phyloP scores from a whole-genome alignment of 1,140 invertebrate genomes.

The Phymastichus coffea region DNA sequence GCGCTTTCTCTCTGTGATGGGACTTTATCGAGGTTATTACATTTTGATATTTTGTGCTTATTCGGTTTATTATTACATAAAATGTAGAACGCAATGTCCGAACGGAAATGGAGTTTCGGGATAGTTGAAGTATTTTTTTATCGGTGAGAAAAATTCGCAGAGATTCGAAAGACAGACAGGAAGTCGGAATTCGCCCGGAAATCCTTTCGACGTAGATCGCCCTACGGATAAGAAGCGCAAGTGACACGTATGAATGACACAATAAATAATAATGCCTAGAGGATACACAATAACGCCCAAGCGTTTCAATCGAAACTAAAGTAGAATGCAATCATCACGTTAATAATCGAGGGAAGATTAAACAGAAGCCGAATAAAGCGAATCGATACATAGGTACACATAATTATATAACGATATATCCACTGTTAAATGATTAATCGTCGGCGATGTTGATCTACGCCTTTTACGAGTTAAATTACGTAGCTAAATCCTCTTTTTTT shows the following conservation, averaged over 20 bases:
- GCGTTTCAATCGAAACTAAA: not conserved
- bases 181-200: slow-evolving; percentile 11
- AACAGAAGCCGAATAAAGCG: slow-evolving; percentile 6
- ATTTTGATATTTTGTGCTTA: not conserved
- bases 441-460: slow-evolving; percentile 37
- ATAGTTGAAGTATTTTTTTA: too few relatives aligned
- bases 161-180: too few relatives aligned
- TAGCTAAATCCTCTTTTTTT: not conserved
- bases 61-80: not conserved
- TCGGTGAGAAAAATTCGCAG: too few relatives aligned
- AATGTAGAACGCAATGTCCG: too few relatives aligned
- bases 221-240: slow-evolving; percentile 34
- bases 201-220: slow-evolving; percentile 32
- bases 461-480: slow-evolving; percentile 25
- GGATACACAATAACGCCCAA: not conserved
- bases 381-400: slow-evolving; percentile 16
- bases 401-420: slow-evolving; percentile 13
- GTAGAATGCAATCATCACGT: not conserved
- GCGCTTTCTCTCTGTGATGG: not conserved
- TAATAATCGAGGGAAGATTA: not conserved
- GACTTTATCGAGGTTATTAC: not conserved
- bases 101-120: too few relatives aligned
- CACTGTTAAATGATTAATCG: slow-evolving; percentile 36
- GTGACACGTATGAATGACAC: slow-evolving; percentile 32
- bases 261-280: slow-evolving; percentile 34